phyloP scores from a whole-genome alignment of 2,113 vertebrate genomes.

The Oncorhynchus clarkii region DNA sequence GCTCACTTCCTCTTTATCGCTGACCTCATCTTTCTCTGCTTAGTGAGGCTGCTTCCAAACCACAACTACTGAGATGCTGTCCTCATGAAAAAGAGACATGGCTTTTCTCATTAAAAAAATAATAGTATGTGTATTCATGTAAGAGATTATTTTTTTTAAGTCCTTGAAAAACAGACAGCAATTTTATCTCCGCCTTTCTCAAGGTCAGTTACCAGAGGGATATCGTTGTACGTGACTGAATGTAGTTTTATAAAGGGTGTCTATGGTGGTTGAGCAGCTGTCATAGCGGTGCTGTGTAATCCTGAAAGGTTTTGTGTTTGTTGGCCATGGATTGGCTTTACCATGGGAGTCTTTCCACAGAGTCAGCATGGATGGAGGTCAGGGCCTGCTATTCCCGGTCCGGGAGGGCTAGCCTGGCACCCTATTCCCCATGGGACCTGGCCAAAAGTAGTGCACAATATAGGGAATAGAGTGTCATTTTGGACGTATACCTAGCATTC shows the following conservation, averaged over 20 bases:
- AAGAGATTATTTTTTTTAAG: neutral
- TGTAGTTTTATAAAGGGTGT: neutral
- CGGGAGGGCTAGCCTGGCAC: no score
- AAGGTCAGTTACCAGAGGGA: neutral
- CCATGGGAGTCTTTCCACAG: no score
- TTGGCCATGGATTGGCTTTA: neutral
- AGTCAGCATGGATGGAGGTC: no score
- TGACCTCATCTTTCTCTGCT: neutral
- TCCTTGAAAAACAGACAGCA: no score
- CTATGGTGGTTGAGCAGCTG: neutral
- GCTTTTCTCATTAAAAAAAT: neutral
- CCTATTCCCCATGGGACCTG: no score
- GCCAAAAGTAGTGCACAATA: no score
- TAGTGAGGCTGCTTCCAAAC: neutral
- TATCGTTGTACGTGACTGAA: slow-evolving; percentile 28
- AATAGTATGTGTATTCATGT: neutral
- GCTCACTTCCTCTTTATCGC: neutral
- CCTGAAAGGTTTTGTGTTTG: neutral
- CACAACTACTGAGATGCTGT: neutral
- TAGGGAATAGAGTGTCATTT: no score
- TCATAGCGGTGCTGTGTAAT: neutral
- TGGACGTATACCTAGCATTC: no score
- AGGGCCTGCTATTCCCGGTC: no score
- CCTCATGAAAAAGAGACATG: neutral
- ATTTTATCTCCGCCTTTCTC: neutral